Conservation (phyloP, 1,140 invertebrate genomes). For the Sitobion miscanthi region DNA sequence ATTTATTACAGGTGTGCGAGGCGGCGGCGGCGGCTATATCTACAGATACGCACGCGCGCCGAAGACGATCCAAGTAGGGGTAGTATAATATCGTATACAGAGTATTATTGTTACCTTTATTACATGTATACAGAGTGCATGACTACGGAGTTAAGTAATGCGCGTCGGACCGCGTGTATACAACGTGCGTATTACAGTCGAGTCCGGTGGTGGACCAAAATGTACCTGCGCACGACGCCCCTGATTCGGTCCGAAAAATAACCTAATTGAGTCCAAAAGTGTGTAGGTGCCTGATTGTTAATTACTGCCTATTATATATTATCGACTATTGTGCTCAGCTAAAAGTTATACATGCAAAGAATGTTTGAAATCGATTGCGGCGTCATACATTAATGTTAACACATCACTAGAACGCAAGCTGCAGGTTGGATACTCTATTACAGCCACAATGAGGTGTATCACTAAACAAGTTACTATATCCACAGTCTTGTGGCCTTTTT, state of each 20-base stretch:
- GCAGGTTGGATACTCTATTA: no score
- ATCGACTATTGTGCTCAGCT: no score
- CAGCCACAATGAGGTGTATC: no score
- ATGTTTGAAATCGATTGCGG: no score
- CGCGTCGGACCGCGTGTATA: neutral
- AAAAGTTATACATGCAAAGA: no score
- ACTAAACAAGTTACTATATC: no score
- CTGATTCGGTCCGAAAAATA: neutral
- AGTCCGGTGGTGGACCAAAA: neutral
- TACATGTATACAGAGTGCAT: neutral
- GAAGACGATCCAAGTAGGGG: neutral
- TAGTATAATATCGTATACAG: neutral
- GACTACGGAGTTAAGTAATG: neutral
- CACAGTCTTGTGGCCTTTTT: no score
- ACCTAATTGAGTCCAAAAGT: neutral
- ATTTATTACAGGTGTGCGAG: constrained; percentile 22
- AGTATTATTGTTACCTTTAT: neutral
- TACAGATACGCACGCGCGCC: neutral
- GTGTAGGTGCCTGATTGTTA: no score
- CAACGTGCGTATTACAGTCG: neutral
- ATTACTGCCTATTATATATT: no score
- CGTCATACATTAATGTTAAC: no score
- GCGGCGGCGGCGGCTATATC: neutral
- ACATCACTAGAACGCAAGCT: no score
- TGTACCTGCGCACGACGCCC: no score